A percentile compares a stretch with the other conserved stretches of the same genome.
phyloP scores from a whole-genome alignment of 2,113 vertebrate genomes.

The Hyperopisus bebe region DNA sequence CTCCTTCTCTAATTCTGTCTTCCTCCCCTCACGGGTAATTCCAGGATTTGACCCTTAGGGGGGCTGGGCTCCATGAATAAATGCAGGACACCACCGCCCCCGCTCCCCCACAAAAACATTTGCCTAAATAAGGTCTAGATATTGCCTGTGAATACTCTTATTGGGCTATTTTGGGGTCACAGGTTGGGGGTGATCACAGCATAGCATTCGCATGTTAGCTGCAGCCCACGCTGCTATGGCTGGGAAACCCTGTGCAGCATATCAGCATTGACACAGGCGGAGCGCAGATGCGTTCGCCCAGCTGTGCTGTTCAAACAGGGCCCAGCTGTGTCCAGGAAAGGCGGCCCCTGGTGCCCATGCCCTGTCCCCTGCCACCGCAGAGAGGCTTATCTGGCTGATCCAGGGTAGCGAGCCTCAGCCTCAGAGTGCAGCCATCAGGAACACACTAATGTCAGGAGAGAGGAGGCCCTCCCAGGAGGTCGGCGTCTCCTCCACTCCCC shows the following conservation, averaged over 20 bases:
- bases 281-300: neutral
- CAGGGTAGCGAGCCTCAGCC: neutral
- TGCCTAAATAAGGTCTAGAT: neutral
- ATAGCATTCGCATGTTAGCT: neutral
- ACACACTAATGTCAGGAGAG: neutral
- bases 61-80: neutral
- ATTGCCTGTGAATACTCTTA: neutral
- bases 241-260: neutral
- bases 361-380: neutral
- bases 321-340: neutral
- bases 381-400: neutral
- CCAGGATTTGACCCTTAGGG: neutral
- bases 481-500: neutral
- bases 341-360: neutral
- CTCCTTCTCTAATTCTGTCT: neutral
- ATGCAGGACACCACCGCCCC: neutral
- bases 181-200: neutral
- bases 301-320: neutral
- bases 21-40: neutral
- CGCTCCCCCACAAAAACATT: neutral
- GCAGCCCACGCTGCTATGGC: neutral
- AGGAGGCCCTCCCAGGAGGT: constrained; percentile 29
- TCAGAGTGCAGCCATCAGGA: neutral
- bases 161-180: neutral
- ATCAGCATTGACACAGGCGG: neutral